Evolutionary conservation across 2,113 vertebrate genomes (phyloP).

Genomic region (Carassius gibelio): DNA sequence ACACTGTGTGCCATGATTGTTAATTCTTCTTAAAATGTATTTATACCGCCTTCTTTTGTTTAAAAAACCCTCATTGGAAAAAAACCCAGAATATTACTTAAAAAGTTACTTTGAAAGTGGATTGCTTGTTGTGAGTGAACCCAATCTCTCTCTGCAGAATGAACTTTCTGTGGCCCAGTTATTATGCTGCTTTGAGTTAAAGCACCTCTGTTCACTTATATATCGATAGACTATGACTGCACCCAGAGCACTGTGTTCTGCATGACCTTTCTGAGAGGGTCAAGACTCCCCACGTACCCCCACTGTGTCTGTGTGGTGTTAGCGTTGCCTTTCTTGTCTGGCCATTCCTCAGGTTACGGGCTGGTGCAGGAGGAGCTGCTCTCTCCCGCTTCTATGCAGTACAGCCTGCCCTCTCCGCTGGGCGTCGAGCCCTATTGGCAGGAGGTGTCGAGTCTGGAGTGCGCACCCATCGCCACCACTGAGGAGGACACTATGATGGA

Average conservation of each 20-base stretch:
- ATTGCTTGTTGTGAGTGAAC: conserved; percentile 17
- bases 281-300: conserved; percentile 15
- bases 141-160: background rate
- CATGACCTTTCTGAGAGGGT: conserved; percentile 47
- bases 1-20: too few relatives aligned
- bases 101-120: conserved; percentile 11
- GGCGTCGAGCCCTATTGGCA: conserved; percentile 95
- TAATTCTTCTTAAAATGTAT: too few relatives aligned
- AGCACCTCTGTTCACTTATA: background rate
- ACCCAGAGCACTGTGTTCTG: conserved; percentile 61
- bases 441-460: conserved; percentile 92
- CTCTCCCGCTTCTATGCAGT: conserved; percentile 95
- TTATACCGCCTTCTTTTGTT: background rate
- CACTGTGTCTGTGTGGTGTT: conserved; percentile 73
- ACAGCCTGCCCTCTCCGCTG: conserved; percentile 91
- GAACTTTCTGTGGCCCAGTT: background rate
- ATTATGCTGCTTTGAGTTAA: background rate
- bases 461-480: conserved; percentile 90
- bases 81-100: conserved; percentile 12
- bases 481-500: conserved; percentile 95
- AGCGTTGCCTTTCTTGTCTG: conserved; percentile 61
- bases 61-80: background rate
- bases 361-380: conserved; percentile 96
- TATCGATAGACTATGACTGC: conserved; percentile 23
- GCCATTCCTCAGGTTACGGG: conserved; percentile 86